Evolutionary conservation across 1,140 invertebrate genomes (phyloP), one percentile per base, ranked within the genome.

Genomic region (Pantala flavescens): DNA sequence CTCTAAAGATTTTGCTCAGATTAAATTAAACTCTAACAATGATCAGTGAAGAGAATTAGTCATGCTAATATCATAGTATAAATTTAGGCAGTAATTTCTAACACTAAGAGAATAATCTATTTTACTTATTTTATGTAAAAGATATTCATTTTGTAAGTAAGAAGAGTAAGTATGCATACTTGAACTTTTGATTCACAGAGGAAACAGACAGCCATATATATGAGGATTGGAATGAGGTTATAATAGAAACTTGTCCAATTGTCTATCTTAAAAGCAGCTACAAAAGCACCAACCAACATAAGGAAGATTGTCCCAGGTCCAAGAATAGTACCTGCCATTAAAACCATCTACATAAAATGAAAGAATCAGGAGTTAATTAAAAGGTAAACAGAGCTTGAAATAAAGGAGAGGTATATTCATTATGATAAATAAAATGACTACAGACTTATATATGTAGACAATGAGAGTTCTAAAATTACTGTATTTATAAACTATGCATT

Each of bases 231-330:
- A 5, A 84, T 75, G 1, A 85, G 74, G 24, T 86, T 83, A 36
- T 84, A 78, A 0, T 81, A 74, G 74, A 88, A 83, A 42, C 86
- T 82, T 24, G 81, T 79, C 78, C 83, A 82, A 73, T 84, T 83
- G 16, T 83, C 82, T 7, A 87, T 80, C n/a, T 82, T 80, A 77
- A 89, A 89, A 0, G 86, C 86, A 11, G 85, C 83, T 3, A 82
- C 81, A 55, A 87, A 84, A 12, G 88, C 85, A 36, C 89, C 88
- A 24, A 88, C 86, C 75, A 89, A 82, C 82, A 90, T 88, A 74
- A 89, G 83, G 73, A 89, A 85, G 63, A 90, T 88, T 0, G 86
- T 89, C 36, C 87, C 88, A 10, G 88, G 88, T 43, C 88, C 88
- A 3, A 90, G 78, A 74, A 89, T 82, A 0, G 87, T 86, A 0